These are phyloP conservation scores for Hemicentrotus pulcherrimus DNA, from an alignment of 35 echinoderm and acorn worm genomes.

Conservation along the genomic window DNA sequence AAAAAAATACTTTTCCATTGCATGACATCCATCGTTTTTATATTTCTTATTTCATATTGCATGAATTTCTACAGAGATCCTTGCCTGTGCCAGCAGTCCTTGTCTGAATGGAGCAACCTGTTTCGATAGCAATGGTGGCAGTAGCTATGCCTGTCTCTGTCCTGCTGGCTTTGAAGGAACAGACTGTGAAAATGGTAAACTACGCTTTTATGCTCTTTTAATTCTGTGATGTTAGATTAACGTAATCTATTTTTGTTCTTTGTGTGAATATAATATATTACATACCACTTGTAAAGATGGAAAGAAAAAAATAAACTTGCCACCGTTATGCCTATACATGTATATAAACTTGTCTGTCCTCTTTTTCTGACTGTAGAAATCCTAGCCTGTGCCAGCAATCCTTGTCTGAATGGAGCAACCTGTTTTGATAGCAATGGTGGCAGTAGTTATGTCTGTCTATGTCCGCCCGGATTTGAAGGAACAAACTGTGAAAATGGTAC, in stretches of 20 bases:
- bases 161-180: constrained; percentile 25
- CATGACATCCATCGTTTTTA: too few species aligned
- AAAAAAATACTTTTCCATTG: too few species aligned
- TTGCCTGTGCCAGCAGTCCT: constrained; percentile 49
- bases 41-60: too few species aligned
- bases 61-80: constrained; percentile 53
- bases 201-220: too few species aligned
- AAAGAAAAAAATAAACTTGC: too few species aligned
- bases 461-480: constrained; percentile 55
- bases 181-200: background rate
- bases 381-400: background rate
- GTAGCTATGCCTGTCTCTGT: constrained; percentile 23
- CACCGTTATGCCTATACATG: too few species aligned
- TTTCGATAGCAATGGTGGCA: background rate
- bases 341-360: background rate
- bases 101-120: constrained; percentile 67
- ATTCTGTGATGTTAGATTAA: too few species aligned
- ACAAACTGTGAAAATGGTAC: constrained; percentile 63
- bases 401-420: constrained; percentile 55
- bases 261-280: too few species aligned
- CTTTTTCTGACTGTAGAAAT: constrained; percentile 18
- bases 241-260: too few species aligned
- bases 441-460: constrained; percentile 58
- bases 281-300: too few species aligned
- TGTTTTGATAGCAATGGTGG: constrained; percentile 34